Evolutionary conservation across 2,113 vertebrate species (phyloP), one percentile per base, ranked within the genome.

Genomic region (Tupaia tana): DNA sequence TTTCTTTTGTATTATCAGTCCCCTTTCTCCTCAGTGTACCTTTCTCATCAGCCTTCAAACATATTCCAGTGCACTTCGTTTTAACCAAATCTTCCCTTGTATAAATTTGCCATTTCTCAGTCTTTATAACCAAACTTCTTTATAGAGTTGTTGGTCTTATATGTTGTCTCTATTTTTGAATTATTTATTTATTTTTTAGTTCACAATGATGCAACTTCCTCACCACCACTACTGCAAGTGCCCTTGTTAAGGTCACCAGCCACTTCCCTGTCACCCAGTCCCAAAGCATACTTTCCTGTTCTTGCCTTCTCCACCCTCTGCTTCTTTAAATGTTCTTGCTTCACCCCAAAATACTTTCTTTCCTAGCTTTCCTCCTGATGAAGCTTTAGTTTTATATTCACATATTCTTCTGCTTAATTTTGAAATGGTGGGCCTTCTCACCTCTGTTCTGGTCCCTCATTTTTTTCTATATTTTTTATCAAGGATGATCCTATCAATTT

Each of bases 301-400:
- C 58, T 91, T 69, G 66, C n/a, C 73, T 59, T 73, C 69, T 43
- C n/a, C 67, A 31, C 31, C 69, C 63, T 70, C 83, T 93, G 20
- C n/a, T 81, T 61, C 73, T 86, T 89, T 89, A 91, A 91, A 61
- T 79, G 7, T 78, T 89, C 34, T 94, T 2, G 86, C 56, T 54
- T 77, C 54, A 34, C 29, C 29, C 29, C 69, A 87, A 73, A 64
- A 25, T 69, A 16, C 54, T 81, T 77, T 86, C 15, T 75, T 6
- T 79, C 9, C 15, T 80, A 43, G 19, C 24, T 90, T 91, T 82
- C 58, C 25, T 73, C n/a, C 24, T 24, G 27, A 24, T 82, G 52
- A 25, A 3, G 20, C 34, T 58, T 71, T 43, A 31, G 54, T 69
- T 54, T 93, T 89, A 16, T 63, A n/a, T 3, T n/a, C 19, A 13